Base-by-base conservation (phyloP, 2,113 vertebrate genomes). In the Vireo altiloquus region DNA sequence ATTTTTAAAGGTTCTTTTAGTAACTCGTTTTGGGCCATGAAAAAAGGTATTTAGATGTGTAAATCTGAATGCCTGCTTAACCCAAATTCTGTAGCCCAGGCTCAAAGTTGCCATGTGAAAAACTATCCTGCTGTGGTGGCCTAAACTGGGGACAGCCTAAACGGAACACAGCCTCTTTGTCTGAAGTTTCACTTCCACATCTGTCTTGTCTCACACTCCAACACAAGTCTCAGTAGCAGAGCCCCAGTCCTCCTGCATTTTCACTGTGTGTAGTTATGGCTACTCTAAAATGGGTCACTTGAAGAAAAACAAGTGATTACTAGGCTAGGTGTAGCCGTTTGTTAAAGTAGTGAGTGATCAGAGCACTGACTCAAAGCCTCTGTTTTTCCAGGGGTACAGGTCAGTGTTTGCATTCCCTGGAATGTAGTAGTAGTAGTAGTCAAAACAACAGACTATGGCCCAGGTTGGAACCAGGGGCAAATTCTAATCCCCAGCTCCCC, bases 401-500 rank as follows among this genome's bases (percentile, higher is more conserved):
- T 44, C 21, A 60, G 7, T 11, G 59, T 53, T 61, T 76, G 4
- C 6, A 11, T 39, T 52, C 2, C 5, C 9, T 15, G 5, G 6
- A 89, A 87, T 18, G 35, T 1, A n/a, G 37, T 5, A 63, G 25
- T 35, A 50, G 10, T 9, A 18, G 6, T 52, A n/a, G n/a, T n/a
- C 27, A 90, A 82, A 71, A 3, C 9, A 16, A 21, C 11, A 84
- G 19, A 5, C 3, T 53, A 15, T 13, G 8, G 15, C 13, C 8
- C 19, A 44, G 15, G 10, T 7, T 74, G 31, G 22, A 70, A 78
- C 1, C 40, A 20, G 22, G 44, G 8, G 4, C 54, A 53, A 63
- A 59, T 61, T 80, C 17, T 37, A 37, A 8, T 0, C 3, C 2
- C 1, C 2, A 47, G 1, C 10, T 33, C 10, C 21, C 8, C 7